Base-by-base conservation (phyloP, 2,113 vertebrate genomes). In the Eira barbara region DNA sequence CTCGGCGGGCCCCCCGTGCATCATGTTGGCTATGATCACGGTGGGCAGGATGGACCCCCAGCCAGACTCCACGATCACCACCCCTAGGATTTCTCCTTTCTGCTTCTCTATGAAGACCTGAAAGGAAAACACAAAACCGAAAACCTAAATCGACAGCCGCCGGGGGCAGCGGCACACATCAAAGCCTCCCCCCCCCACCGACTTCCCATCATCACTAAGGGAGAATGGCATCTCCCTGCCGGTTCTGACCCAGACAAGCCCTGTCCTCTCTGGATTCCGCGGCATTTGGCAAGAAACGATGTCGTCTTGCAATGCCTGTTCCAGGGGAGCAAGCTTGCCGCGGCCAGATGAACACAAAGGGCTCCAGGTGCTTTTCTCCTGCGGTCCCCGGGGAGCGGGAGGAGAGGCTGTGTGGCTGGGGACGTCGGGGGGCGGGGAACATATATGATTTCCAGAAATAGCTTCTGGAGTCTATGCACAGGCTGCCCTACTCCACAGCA, bases 41-140 rank as follows among this genome's bases (percentile, higher is more conserved):
- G 99, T 99, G 21, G 99, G 99, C 63, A 99, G 98, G 98, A 99
- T 99, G 98, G 99, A 99, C 63, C 99, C 99, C 99, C 99, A 99
- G 88, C 99, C 99, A 18, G 99, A 99, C 97, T 99, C 99, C 92
- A 99, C 99, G 52, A 99, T 99, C 90, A 99, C 99, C 84, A 99
- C 98, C 2, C 99, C 99, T 8, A 99, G 98, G 89, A 99, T 99
- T 98, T 99, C 99, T 73, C 99, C 99, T 52, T 99, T 99, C 71
- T 99, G 99, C 97, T 99, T 99, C 98, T 99, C 99, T 97, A 99
- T 99, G 97, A 99, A 99, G 98, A 99, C 99, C 99, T 99, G 97
- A 6, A 96, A 89, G 34, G 34, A 47, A n/a, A 79, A 34, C 69
- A 92, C 15, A 31, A 31, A 29, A 2, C 42, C 42, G 89, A 42